Evolutionary conservation across 2,113 vertebrate species (phyloP).

Genomic region (Motacilla tschutschensis): DNA sequence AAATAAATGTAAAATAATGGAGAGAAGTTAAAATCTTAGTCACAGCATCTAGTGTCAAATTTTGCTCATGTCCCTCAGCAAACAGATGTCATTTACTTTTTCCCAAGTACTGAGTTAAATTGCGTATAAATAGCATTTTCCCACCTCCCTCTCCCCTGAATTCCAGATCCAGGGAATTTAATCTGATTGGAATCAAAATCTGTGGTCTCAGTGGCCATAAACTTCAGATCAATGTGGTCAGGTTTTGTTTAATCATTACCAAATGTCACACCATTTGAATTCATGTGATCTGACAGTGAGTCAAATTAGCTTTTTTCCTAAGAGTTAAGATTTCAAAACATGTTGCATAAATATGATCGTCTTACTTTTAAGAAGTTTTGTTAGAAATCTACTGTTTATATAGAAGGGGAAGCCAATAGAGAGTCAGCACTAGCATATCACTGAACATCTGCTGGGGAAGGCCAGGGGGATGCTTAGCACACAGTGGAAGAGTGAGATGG

Average conservation of each 20-base stretch:
- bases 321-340: neutral
- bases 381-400: neutral
- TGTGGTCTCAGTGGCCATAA: neutral
- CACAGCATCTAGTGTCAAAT: neutral
- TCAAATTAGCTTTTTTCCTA: neutral
- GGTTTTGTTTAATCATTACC: neutral
- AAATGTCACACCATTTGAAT: neutral
- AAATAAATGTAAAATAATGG: neutral
- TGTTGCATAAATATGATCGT: neutral
- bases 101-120: neutral
- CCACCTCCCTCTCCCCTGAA: neutral
- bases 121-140: neutral
- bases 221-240: neutral
- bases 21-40: neutral
- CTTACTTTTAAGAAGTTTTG: neutral
- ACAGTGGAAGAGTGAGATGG: neutral
- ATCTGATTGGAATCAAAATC: neutral
- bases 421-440: neutral
- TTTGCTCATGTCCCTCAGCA: neutral
- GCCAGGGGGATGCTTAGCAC: accelerated
- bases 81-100: neutral
- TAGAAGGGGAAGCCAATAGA: neutral
- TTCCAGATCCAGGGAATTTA: neutral
- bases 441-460: accelerated
- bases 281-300: neutral